phyloP scores from a whole-genome alignment of 2,888 invertebrate genomes.

The Chaetoderma sp. region DNA sequence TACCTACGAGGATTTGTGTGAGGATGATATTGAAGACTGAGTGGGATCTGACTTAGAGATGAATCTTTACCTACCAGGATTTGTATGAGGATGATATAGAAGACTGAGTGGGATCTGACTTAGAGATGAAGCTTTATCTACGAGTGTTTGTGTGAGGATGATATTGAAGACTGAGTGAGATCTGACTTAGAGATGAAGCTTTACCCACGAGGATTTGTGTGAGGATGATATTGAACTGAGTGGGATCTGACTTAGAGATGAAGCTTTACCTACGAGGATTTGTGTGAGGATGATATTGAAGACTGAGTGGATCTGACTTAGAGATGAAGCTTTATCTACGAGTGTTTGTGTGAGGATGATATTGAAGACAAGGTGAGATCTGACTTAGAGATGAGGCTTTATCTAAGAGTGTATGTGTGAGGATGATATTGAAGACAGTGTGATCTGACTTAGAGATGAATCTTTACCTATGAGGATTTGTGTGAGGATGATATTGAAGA shows the following conservation, averaged over 20 bases:
- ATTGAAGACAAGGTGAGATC: no score
- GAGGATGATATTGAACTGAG: not conserved
- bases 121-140: not conserved
- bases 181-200: not conserved
- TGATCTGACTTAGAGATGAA: no score
- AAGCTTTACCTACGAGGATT: constrained; percentile 85
- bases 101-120: not conserved
- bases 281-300: constrained; percentile 97
- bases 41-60: no score
- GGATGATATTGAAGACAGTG: no score
- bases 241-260: constrained; percentile 74
- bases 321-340: constrained; percentile 98
- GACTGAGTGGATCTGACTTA: constrained; percentile 97
- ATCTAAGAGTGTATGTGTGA: no score
- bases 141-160: not conserved
- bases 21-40: no score
- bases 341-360: constrained; percentile 99
- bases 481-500: no score
- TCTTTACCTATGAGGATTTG: no score
- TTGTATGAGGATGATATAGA: not conserved
- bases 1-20: no score
- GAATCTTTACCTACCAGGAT: not conserved
- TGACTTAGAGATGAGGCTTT: no score
- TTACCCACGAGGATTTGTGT: not conserved
- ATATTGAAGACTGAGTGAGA: not conserved